Evolutionary conservation across 1,140 invertebrate species (phyloP), one percentile per base, ranked within the genome.

Genomic region (Amphibalanus amphitrite): DNA sequence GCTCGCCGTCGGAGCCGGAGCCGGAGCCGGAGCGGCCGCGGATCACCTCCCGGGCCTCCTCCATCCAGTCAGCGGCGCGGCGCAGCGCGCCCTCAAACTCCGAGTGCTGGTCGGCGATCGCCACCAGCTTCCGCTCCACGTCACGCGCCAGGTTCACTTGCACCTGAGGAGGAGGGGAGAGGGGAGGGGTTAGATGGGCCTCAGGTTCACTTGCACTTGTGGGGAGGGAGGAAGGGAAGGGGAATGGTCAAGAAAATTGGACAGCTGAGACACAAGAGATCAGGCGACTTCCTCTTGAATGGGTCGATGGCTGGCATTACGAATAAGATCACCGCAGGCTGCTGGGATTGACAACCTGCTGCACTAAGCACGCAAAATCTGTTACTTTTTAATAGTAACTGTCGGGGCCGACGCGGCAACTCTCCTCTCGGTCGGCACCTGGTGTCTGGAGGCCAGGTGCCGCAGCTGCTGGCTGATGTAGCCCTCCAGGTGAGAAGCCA

Each of bases 131-230:
- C 76, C 93, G 93, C 30, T 95, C 78, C 0, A 96, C 91, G 81
- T 97, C 94, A 80, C 94, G 95, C 0, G 90, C 92, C 74, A 94
- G 83, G 78, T 95, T 94, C 0, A 93, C 84, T 77, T 94, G 87
- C 0, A 93, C 89, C 67, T 76, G 75, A 28, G 74, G 75, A 20
- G 74, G 33, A 15, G 73, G 74, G 67, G 72, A 74, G 8, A 75
- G 71, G 40, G 74, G 75, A 26, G 73, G 71, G 28, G 96, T 81
- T 78, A 97, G 93, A 78, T 93, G 94, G 75, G n/a, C n/a, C n/a
- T n/a, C n/a, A n/a, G n/a, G n/a, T n/a, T n/a, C n/a, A n/a, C n/a
- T n/a, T n/a, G n/a, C n/a, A n/a, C n/a, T n/a, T n/a, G n/a, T n/a
- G n/a, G n/a, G n/a, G n/a, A n/a, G n/a, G n/a, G n/a, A n/a, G n/a